These are phyloP conservation scores for Muraenolepis orangiensis DNA, from an alignment of 2,797 vertebrate genomes.

Conservation along the genomic window DNA sequence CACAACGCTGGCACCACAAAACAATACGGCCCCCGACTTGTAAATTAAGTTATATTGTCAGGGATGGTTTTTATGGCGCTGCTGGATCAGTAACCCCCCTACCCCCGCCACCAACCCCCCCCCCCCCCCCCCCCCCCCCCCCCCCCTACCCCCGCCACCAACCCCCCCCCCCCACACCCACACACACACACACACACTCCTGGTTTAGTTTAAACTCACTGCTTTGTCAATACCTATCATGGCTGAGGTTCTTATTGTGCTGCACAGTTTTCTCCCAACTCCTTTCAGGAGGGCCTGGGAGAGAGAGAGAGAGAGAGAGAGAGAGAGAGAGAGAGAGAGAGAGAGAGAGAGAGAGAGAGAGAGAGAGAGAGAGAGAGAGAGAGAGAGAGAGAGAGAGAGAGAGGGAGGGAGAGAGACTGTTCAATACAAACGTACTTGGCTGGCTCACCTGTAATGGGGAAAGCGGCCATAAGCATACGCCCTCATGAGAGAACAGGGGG, in stretches of 20 bases:
- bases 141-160: not conserved
- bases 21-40: not conserved
- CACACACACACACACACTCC: not conserved
- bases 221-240: slow-evolving; percentile 72
- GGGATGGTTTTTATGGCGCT: slow-evolving; percentile 31
- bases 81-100: slow-evolving; percentile 23
- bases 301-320: slow-evolving; percentile 36
- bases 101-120: not conserved
- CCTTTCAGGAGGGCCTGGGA: slow-evolving; percentile 63
- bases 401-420: slow-evolving; percentile 22
- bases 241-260: slow-evolving; percentile 49
- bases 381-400: not conserved
- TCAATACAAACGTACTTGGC: slow-evolving; percentile 68
- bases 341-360: not conserved
- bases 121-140: not conserved
- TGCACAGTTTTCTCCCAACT: slow-evolving; percentile 55
- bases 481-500: slow-evolving; percentile 76
- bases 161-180: not conserved
- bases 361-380: not conserved
- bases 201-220: slow-evolving; percentile 58
- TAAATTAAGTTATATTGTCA: slow-evolving; percentile 23
- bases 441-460: slow-evolving; percentile 73
- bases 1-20: slow-evolving; percentile 1
- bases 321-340: slow-evolving; percentile 5
- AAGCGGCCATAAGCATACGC: slow-evolving; percentile 69